Evolutionary conservation across 2,888 invertebrate genomes (phyloP).

Genomic region (Metalampra italica): DNA sequence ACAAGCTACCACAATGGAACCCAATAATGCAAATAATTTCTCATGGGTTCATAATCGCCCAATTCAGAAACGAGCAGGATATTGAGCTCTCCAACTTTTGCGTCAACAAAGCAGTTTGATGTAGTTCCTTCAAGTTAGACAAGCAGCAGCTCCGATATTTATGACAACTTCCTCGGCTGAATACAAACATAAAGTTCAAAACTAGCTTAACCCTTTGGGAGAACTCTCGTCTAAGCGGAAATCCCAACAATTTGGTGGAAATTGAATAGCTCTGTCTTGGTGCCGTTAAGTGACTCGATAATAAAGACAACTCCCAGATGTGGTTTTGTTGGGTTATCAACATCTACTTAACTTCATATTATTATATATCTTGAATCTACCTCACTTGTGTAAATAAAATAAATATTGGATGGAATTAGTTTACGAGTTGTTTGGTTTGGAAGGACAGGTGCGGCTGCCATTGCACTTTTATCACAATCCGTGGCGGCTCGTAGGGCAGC

Average conservation of each 20-base stretch:
- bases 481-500: too few relatives aligned
- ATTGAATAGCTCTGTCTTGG: conserved; percentile 45
- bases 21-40: conserved; percentile 40
- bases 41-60: conserved; percentile 40
- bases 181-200: conserved; percentile 65
- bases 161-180: conserved; percentile 58
- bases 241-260: conserved; percentile 55
- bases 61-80: conserved; percentile 46
- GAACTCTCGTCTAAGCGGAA: conserved; percentile 53
- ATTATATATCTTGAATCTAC: too few relatives aligned
- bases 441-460: too few relatives aligned
- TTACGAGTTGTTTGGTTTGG: too few relatives aligned
- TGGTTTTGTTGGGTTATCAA: conserved; percentile 13
- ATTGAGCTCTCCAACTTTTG: conserved; percentile 53
- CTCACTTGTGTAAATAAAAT: too few relatives aligned
- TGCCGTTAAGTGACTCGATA: conserved; percentile 21
- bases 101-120: conserved; percentile 64
- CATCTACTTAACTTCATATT: too few relatives aligned
- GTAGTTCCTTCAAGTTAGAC: conserved; percentile 58
- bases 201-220: conserved; percentile 61
- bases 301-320: conserved; percentile 15
- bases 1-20: not conserved
- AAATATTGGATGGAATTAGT: too few relatives aligned
- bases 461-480: too few relatives aligned
- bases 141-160: conserved; percentile 60